A percentile compares a stretch with the other conserved stretches of the same genome.
phyloP scores from a whole-genome alignment of 2,797 vertebrate genomes.

The Hippopotamyrus pictus region DNA sequence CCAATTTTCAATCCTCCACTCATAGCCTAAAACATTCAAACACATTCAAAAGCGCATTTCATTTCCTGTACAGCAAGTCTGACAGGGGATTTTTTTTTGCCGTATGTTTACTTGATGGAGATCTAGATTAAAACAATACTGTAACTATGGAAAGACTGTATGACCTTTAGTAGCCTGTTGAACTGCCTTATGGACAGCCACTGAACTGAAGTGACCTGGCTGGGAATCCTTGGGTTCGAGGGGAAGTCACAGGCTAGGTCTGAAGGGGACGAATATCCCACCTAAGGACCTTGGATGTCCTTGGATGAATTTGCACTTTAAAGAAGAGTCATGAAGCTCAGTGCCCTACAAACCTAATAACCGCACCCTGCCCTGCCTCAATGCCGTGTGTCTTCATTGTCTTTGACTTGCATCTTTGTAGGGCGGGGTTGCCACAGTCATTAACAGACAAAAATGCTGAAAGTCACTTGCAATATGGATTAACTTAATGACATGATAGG shows the following conservation, averaged over 20 bases:
- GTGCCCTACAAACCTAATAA: background rate
- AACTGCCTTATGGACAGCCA: background rate
- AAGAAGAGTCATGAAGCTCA: background rate
- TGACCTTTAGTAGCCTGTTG: background rate
- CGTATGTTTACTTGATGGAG: background rate
- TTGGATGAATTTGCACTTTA: background rate
- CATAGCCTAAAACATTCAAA: background rate
- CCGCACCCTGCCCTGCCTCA: background rate
- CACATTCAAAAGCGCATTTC: background rate
- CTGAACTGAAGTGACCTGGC: background rate
- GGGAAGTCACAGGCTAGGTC: background rate
- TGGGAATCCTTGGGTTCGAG: background rate
- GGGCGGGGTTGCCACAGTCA: background rate
- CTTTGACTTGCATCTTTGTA: background rate
- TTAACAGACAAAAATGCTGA: background rate
- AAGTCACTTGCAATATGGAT: background rate
- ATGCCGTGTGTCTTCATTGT: background rate
- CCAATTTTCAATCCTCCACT: background rate
- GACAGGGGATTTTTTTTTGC: background rate
- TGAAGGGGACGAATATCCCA: background rate
- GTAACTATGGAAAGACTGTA: background rate
- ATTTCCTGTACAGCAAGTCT: background rate
- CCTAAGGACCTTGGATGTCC: background rate
- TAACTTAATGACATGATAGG: background rate
- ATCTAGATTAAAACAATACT: background rate